phyloP scores from a whole-genome alignment of 2,888 invertebrate species.

The Hipparchia sbordonii region DNA sequence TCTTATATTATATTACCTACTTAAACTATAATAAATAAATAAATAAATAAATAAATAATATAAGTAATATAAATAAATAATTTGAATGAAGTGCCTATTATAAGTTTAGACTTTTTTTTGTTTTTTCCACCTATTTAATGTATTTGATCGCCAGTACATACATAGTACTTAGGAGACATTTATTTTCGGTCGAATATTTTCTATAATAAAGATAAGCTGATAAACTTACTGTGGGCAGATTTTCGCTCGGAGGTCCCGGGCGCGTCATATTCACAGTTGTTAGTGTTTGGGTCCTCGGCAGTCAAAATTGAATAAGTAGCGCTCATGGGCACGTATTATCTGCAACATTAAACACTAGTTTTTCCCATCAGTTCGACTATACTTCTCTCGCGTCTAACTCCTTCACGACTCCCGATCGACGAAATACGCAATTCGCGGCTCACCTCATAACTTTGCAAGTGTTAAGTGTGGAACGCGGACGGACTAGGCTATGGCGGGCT shows the following conservation, averaged over 20 bases:
- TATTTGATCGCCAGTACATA: no score
- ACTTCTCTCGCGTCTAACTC: conserved; percentile 36
- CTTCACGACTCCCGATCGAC: conserved; percentile 23
- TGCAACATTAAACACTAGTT: conserved; percentile 51
- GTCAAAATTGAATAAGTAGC: conserved; percentile 44
- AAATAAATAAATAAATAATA: no score
- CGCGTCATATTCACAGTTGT: conserved; percentile 66
- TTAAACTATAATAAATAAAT: no score
- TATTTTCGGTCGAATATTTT: background rate
- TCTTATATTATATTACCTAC: no score
- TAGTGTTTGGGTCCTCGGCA: conserved; percentile 33
- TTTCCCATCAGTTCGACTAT: conserved; percentile 31
- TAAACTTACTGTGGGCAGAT: conserved; percentile 83
- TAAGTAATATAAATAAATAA: no score
- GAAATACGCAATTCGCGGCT: conserved; percentile 33
- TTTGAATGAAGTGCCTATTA: no score
- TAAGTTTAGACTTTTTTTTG: no score
- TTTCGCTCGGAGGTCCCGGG: conserved; percentile 88
- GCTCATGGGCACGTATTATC: conserved; percentile 64
- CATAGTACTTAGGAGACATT: no score
- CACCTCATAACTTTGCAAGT: conserved; percentile 52
- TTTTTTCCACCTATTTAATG: no score
- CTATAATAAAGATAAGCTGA: background rate
- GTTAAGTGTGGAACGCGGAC: conserved; percentile 40
- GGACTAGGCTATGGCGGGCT: conserved; percentile 32